phyloP scores from a whole-genome alignment of 2,113 vertebrate genomes.

The Pelodiscus sinensis region DNA sequence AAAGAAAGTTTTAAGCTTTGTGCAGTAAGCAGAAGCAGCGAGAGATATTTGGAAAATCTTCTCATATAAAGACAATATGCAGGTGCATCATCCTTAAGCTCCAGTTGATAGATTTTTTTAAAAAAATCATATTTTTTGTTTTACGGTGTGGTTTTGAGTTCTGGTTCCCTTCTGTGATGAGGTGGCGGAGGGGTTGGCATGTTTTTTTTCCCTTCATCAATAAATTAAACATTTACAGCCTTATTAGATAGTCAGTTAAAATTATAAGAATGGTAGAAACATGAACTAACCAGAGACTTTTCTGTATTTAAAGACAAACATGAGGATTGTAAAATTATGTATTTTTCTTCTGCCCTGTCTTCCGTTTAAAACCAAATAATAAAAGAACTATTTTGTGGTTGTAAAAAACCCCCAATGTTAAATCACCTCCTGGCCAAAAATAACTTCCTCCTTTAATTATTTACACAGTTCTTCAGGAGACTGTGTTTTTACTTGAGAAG shows the following conservation, averaged over 20 bases:
- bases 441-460: neutral
- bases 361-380: neutral
- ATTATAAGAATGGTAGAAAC: neutral
- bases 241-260: neutral
- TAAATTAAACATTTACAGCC: neutral
- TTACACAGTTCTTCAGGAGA: neutral
- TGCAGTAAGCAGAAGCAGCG: neutral
- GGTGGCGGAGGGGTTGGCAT: neutral
- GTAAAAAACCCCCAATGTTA: neutral
- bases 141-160: neutral
- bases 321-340: neutral
- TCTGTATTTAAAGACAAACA: neutral
- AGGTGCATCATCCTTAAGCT: neutral
- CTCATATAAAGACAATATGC: neutral
- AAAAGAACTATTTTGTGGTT: neutral
- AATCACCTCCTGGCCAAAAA: neutral
- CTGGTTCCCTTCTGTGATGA: neutral
- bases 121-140: neutral
- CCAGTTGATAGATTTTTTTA: neutral
- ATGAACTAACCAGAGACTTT: neutral
- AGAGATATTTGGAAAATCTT: neutral
- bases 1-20: fast-evolving
- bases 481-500: neutral
- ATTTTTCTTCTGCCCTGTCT: neutral
- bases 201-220: neutral